Evolutionary conservation across 2,113 vertebrate genomes (phyloP), one percentile per base, ranked within the genome.

Genomic region (Stegostoma tigrinum): DNA sequence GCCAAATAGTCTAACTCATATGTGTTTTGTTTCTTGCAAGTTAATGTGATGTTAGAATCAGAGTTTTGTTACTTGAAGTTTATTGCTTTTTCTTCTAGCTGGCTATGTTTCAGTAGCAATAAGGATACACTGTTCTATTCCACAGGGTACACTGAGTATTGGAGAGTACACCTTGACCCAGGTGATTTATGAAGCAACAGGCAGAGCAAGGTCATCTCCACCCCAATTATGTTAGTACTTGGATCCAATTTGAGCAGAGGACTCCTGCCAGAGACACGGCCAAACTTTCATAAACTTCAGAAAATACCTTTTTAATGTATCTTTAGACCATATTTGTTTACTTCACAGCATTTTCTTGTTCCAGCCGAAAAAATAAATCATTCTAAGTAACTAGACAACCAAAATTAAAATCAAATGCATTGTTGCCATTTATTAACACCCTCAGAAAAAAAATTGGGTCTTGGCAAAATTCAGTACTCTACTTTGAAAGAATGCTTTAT

Each of bases 101-200:
- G 34, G 90, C 17, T 38, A 67, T 64, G 15, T 21, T 68, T 3
- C 14, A 70, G n/a, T 68, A 68, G 66, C 34, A 23, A 27, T 94
- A 93, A 66, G 90, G 21, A 23, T 94, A 23, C 21, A 94, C 64
- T 94, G 93, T 70, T 45, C 38, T 48, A 70, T 45, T 94, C n/a
- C 19, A 64, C 64, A 17, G 64, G 15, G 90, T 66, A 94, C n/a
- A 68, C 14, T 21, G 61, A 94, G 61, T 70, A 45, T 38, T 14
- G 8, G 42, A 70, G 21, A 23, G 66, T 70, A 10, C 93, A 70
- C 38, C 34, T 12, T 94, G 93, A 94, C 66, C 93, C 38, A 70
- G 66, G 87, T 90, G 87, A 94, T 94, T 87, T 94, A 38, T 45
- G 93, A 67, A 94, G 38, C 38, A 94, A 48, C n/a, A 94, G 93